Evolutionary conservation across 2,888 invertebrate genomes (phyloP).

Genomic region (Protonemura montana): DNA sequence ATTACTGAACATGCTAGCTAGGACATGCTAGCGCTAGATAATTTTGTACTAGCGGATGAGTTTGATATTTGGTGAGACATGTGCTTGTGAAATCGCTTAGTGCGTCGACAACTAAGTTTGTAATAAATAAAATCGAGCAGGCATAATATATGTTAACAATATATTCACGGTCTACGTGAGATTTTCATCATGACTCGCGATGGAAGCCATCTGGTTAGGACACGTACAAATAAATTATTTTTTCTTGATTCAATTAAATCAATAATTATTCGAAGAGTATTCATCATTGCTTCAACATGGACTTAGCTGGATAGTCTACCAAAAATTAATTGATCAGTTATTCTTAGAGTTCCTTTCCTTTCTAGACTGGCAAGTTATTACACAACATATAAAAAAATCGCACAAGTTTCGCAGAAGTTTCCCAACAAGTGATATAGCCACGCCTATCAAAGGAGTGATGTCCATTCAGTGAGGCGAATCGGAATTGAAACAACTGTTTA

Average conservation of each 20-base stretch:
- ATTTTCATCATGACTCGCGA: not conserved
- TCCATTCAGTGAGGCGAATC: not conserved
- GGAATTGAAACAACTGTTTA: not conserved
- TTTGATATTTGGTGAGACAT: constrained; percentile 19
- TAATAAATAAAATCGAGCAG: constrained; percentile 43
- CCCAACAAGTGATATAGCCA: not conserved
- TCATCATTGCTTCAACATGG: too few relatives aligned
- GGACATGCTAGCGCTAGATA: constrained; percentile 23
- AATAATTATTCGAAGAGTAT: not conserved
- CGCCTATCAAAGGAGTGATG: not conserved
- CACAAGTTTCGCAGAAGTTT: not conserved
- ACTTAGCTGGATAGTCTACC: too few relatives aligned
- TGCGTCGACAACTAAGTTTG: constrained; percentile 42
- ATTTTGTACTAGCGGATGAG: not conserved
- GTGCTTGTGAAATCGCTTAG: constrained; percentile 43
- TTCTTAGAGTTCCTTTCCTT: too few relatives aligned
- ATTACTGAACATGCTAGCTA: constrained; percentile 45
- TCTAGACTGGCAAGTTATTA: too few relatives aligned
- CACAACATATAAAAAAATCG: not conserved
- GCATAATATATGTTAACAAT: constrained; percentile 13
- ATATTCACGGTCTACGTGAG: not conserved
- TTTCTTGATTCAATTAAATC: not conserved
- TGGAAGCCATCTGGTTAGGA: not conserved
- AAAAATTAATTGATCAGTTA: too few relatives aligned
- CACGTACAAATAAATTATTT: constrained; percentile 41